Percentiles rank a stretch among this genome's conserved stretches.
Evolutionary conservation across 2,113 vertebrate species (phyloP).

Genomic region (Stigmatopora nigra): DNA sequence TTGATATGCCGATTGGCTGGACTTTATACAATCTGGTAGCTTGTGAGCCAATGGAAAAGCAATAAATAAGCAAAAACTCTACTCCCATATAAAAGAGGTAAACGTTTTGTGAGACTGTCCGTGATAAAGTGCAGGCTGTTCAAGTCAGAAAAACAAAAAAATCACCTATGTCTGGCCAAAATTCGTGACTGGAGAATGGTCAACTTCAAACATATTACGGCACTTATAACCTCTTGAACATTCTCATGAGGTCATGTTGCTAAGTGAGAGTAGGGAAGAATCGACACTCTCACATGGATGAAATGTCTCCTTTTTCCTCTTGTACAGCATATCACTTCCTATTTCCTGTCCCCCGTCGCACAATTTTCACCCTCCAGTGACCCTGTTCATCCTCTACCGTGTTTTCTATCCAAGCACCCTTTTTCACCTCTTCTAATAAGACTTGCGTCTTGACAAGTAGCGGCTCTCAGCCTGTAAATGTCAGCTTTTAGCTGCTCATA

Average conservation of each 20-base stretch:
- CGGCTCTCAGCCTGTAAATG: conserved; percentile 6
- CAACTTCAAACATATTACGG: background rate
- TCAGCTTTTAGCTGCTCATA: conserved; percentile 8
- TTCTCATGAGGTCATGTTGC: conserved; percentile 7
- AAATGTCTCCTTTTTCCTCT: conserved; percentile 18
- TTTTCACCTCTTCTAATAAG: background rate
- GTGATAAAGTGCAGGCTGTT: background rate
- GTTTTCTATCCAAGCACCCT: background rate
- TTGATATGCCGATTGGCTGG: background rate
- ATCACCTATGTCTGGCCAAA: background rate
- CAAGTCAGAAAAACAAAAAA: background rate
- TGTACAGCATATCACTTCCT: conserved; percentile 43
- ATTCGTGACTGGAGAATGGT: background rate
- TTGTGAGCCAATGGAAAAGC: background rate
- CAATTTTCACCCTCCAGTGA: conserved; percentile 13
- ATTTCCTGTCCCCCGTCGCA: conserved; percentile 43
- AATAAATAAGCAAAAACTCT: background rate
- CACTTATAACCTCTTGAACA: background rate
- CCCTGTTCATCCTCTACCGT: background rate
- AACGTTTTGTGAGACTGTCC: background rate
- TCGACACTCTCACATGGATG: conserved; percentile 24
- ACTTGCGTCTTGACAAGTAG: conserved; percentile 10
- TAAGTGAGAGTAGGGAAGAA: conserved; percentile 2
- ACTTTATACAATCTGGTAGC: background rate
- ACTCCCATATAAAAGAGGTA: background rate